Conservation (phyloP, 2,797 vertebrate species). For the Salarias fasciatus region DNA sequence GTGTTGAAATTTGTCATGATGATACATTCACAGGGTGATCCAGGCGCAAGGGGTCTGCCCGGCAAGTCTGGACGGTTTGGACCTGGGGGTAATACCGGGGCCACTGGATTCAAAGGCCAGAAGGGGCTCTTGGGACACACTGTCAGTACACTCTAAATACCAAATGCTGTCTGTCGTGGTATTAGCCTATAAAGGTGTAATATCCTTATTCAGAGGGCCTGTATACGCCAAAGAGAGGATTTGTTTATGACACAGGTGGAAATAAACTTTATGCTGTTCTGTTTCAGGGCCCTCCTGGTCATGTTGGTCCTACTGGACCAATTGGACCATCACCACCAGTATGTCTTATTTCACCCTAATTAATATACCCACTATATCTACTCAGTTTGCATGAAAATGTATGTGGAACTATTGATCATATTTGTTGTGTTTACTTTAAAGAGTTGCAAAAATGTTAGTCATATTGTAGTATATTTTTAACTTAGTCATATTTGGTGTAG, state of each 20-base stretch:
- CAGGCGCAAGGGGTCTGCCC: slow-evolving; percentile 64
- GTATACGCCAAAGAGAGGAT: too few species aligned
- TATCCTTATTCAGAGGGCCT: too few species aligned
- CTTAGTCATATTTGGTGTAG: neutral
- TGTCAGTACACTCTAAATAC: slow-evolving; percentile 62
- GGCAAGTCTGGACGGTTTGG: slow-evolving; percentile 76
- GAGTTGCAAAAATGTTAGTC: neutral
- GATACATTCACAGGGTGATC: slow-evolving; percentile 67
- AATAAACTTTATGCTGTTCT: neutral
- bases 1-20: neutral
- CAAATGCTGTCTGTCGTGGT: slow-evolving; percentile 7
- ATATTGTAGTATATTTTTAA: too few species aligned
- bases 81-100: slow-evolving; percentile 73
- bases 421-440: neutral
- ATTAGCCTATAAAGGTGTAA: neutral
- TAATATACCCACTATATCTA: neutral
- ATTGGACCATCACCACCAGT: slow-evolving; percentile 71
- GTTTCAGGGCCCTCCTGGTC: slow-evolving; percentile 78
- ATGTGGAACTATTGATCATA: too few species aligned
- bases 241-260: slow-evolving; percentile 1
- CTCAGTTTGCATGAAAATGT: too few species aligned
- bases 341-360: slow-evolving; percentile 35
- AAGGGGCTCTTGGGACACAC: slow-evolving; percentile 69
- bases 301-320: slow-evolving; percentile 63
- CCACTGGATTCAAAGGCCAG: slow-evolving; percentile 68